These are phyloP conservation scores for Atrichornis clamosus DNA, from an alignment of 2,113 vertebrate genomes.

Conservation along the genomic window DNA sequence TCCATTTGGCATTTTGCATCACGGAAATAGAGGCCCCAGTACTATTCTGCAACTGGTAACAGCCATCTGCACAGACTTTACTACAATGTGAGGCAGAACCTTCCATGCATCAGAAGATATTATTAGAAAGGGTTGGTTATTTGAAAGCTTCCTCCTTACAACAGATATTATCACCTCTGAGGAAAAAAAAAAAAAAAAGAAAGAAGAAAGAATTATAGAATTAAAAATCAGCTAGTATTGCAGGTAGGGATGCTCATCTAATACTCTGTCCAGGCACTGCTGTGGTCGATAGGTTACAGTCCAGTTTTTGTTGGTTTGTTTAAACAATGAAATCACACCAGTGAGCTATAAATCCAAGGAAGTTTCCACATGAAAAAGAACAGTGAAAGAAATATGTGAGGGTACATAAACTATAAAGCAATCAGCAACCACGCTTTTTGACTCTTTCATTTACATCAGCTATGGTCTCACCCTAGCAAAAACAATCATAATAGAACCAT, in stretches of 20 bases:
- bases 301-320: not conserved
- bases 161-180: not conserved
- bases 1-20: not conserved
- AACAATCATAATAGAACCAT: not conserved
- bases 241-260: not conserved
- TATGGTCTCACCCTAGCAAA: not conserved
- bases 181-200: not conserved
- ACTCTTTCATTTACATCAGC: not conserved
- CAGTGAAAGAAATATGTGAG: not conserved
- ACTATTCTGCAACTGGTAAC: not conserved
- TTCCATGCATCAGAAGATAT: not conserved
- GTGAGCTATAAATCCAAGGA: not conserved
- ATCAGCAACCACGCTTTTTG: not conserved
- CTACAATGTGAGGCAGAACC: not conserved
- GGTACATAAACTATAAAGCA: not conserved
- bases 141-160: not conserved
- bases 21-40: not conserved
- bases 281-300: not conserved
- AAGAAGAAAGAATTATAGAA: not conserved
- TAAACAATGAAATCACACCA: not conserved
- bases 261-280: not conserved
- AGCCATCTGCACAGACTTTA: not conserved
- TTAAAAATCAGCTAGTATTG: not conserved
- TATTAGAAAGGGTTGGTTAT: not conserved
- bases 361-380: not conserved